Base-by-base conservation (phyloP, 2,113 vertebrate genomes). In the Stegostoma tigrinum region DNA sequence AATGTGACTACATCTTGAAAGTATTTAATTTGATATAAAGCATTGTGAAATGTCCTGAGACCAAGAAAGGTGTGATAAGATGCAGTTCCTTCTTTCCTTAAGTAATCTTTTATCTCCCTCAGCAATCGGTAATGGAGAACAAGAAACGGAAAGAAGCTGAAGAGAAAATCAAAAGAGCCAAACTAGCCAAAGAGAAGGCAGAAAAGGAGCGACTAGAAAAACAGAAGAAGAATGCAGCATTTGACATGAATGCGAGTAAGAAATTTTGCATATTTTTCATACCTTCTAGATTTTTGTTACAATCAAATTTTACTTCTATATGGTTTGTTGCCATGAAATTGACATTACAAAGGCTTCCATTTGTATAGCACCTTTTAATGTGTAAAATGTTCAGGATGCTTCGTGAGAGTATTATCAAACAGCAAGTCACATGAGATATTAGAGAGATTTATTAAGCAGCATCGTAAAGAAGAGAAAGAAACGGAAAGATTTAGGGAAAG, bases 41-140 rank as follows among this genome's bases (percentile, higher is more conserved):
- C 48, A 8, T 48, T 55, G 52, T 89, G 86, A 30, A 27, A 55
- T 55, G 48, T 15, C 85, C 48, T 27, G 10, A 87, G 30, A 64
- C 4, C 34, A 0, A 61, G 52, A 55, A 48, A 68, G n/a, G 66
- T 0, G 5, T 21, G 5, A 34, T 52, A 55, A 52, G 80, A 61
- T 52, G 45, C 27, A 55, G 19, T 30, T 75, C 5, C 7, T 85
- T 66, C 7, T 85, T 38, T 61, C 55, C 12, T n/a, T 23, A 95
- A 87, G 4, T 67, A 21, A 24, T 72, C n/a, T 67, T 42, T 14
- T 96, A 30, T 89, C 23, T 8, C 67, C 52, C 42, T 27, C 97
- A 99, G 98, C 98, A 98, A 98, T 98, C 98, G 0, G 97, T 98
- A 86, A 97, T 96, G 96, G 98, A 98, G 96, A 98, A 98, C 96